Evolutionary conservation across 2,888 invertebrate species (phyloP).

Genomic region (Trichopoda pennipes): DNA sequence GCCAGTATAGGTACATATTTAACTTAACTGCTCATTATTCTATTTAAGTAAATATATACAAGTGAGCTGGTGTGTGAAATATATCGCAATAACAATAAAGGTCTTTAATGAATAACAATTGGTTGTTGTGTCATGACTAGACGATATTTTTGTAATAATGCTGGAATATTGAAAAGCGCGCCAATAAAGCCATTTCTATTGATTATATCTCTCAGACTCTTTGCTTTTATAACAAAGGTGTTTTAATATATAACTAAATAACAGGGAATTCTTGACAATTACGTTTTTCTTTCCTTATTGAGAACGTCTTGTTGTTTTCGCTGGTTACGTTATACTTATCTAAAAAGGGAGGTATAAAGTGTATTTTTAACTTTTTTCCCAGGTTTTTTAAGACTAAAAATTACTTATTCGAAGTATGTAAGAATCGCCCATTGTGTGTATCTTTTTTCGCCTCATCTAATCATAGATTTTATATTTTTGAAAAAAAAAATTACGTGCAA

Average conservation of each 20-base stretch:
- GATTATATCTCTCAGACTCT: conserved; percentile 29
- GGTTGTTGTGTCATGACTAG: conserved; percentile 61
- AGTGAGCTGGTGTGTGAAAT: conserved; percentile 14
- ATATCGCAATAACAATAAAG: conserved; percentile 48
- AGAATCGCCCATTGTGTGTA: too few species aligned
- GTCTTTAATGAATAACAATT: conserved; percentile 66
- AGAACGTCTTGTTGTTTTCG: too few species aligned
- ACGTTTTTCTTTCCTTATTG: neutral
- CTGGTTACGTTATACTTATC: too few species aligned
- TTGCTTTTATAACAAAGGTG: conserved; percentile 33
- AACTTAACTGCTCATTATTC: neutral
- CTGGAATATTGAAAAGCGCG: conserved; percentile 55
- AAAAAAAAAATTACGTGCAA: too few species aligned
- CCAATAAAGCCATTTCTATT: conserved; percentile 62
- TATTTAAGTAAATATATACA: neutral
- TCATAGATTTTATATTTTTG: too few species aligned
- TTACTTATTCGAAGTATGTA: too few species aligned
- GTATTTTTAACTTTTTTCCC: too few species aligned
- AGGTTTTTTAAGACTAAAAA: too few species aligned
- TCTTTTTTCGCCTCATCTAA: too few species aligned
- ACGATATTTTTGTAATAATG: conserved; percentile 58
- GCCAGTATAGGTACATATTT: neutral
- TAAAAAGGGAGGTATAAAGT: too few species aligned
- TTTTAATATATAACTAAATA: conserved; percentile 2
- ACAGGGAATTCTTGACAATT: neutral